Base-by-base conservation (phyloP, 2,888 invertebrate species). In the Enoplolaimus lenunculus region DNA sequence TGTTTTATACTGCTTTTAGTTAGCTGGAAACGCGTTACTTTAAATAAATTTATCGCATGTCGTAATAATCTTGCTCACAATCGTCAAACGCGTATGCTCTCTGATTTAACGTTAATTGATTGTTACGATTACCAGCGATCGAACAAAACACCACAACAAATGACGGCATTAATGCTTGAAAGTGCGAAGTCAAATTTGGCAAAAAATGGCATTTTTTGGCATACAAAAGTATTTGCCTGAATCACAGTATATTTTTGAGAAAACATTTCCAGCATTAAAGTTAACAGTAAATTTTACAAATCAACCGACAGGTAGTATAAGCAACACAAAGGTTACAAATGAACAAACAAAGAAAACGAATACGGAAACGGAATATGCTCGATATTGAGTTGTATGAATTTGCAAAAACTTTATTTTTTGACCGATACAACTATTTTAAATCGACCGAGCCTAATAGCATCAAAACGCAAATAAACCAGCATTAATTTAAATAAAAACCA, bases 81-180 rank as follows among this genome's bases (percentile, higher is more conserved):
- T 83, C 79, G 98, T 73, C 95, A 97, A 84, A 95, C 97, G 1
- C 86, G 97, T 75, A 99, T 98, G 98, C 82, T 98, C 78, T 91
- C 97, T 26, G 93, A 98, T 84, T 85, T 98, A 75, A 90, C 91
- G 71, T 85, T 94, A 68, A 89, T 97, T 57, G 92, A 93, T 71
- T 98, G 98, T 84, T 98, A 98, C 84, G 91, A 95, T 74, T 75
- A 70, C 60, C n/a, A n/a, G n/a, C 75, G 70, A 59, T 87, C 88
- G 68, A 86, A 87, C 75, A 87, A 90, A 84, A 86, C 88, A 68
- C 7, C 7, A 68, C 72, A 28, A 16, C 2, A 91, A 77, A 85
- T 90, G 59, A 89, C 92, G 79, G 85, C 88, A 70, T 88, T 93
- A 67, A 88, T 98, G 86, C 84, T 98, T 74, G 90, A 90, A 45